Evolutionary conservation across 2,888 invertebrate species (phyloP), one percentile per base, ranked within the genome.

Genomic region (Oligia latruncula): DNA sequence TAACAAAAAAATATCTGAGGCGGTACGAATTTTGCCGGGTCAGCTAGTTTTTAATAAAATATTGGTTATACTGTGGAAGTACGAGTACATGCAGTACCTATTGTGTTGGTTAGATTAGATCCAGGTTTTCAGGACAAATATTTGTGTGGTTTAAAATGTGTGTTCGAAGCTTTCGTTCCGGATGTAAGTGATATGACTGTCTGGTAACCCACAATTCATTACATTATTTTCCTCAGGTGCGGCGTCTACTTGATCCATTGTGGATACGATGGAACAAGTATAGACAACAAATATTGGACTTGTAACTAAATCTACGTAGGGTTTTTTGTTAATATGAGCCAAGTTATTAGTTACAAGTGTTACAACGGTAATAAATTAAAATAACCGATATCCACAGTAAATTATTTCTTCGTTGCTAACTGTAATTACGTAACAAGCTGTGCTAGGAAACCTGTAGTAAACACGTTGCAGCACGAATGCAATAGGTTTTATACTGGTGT

Each of bases 341-440:
- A 40, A 15, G 35, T 55, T 35, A 35, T 71, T 71, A 55, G 9
- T 52, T 23, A 23, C 15, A 55, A 71, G 15, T 71, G 35, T 35
- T 43, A 52, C 9, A 29, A 55, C 17, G 23, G 40, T 46, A 40
- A 23, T 35, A 58, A 82, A 82, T 85, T 71, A 9, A 86, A 35
- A 82, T 77, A 73, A 73, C 35, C n/a, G 20, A 71, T 64, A 73
- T 71, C 43, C 43, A 74, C 67, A n/a, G 40, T 71, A 66, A 64
- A 55, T 81, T 35, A 66, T 73, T 82, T 66, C 72, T 60, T 43
- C 49, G 68, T 70, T 72, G 55, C 23, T 74, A 77, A 74, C 71
- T 67, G 52, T 72, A 40, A 81, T 84, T 74, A 77, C 15, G 35
- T 72, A 85, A 81, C 49, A 74, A 85, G 40, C 35, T 75, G 52